Evolutionary conservation across 2,888 invertebrate species (phyloP).

Genomic region (Aphelenchoides bicaudatus): DNA sequence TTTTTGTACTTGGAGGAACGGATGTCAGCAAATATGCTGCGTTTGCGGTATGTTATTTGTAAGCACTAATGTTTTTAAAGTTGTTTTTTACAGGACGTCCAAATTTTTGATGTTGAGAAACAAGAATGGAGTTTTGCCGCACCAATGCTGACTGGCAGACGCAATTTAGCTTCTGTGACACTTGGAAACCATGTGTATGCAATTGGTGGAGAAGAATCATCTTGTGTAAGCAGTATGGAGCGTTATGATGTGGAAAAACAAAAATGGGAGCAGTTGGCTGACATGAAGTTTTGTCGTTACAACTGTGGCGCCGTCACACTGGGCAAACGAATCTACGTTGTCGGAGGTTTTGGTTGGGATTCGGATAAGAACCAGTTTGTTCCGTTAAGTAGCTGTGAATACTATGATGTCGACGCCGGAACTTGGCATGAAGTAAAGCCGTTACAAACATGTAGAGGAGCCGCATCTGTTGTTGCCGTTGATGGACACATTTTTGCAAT

Average conservation of each 20-base stretch:
- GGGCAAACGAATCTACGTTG: constrained; percentile 10
- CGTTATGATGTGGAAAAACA: constrained; percentile 2
- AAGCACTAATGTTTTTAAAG: not conserved
- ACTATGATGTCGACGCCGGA: not conserved
- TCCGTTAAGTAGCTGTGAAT: not conserved
- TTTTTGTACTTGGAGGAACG: constrained; percentile 12
- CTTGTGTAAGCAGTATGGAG: constrained; percentile 10
- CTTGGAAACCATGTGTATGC: constrained; percentile 5
- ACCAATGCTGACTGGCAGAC: not conserved
- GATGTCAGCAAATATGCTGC: constrained; percentile 4
- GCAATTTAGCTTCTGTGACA: constrained; percentile 10
- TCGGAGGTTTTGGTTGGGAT: constrained; percentile 13
- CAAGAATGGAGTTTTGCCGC: not conserved
- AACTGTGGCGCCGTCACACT: constrained; percentile 3
- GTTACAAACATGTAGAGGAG: constrained; percentile 8
- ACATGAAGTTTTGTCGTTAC: not conserved
- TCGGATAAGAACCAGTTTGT: no score
- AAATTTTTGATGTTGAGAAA: constrained; percentile 2
- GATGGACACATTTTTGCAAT: constrained; percentile 8
- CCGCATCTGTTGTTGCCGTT: not conserved
- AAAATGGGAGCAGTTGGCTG: not conserved
- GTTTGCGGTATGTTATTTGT: not conserved
- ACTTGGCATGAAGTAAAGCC: constrained; percentile 4
- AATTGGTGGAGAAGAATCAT: constrained; percentile 14
- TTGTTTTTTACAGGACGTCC: constrained; percentile 9